Conservation (phyloP, 2,113 vertebrate genomes). For the Campylorhamphus procurvoides region DNA sequence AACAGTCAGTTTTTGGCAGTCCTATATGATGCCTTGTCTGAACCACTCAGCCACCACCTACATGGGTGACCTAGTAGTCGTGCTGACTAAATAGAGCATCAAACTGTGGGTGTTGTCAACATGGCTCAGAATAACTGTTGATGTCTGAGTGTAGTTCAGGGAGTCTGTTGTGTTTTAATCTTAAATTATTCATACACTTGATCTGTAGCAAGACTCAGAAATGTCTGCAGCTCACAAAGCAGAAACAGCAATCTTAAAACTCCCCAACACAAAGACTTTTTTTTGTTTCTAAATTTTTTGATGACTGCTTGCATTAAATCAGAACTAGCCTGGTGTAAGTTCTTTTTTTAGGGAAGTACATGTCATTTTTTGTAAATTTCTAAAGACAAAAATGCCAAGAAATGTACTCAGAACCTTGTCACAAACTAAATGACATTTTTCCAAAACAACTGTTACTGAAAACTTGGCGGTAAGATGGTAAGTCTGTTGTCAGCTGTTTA, state of each 20-base stretch:
- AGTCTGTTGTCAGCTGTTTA: not conserved
- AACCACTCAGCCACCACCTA: not conserved
- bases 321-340: not conserved
- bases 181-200: not conserved
- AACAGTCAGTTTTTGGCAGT: not conserved
- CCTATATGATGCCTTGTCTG: conserved; percentile 10
- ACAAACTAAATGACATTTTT: not conserved
- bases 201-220: not conserved
- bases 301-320: not conserved
- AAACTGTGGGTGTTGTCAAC: conserved; percentile 4
- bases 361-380: not conserved
- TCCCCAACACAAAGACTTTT: not conserved
- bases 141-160: not conserved
- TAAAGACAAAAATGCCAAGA: not conserved
- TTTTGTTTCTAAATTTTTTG: not conserved
- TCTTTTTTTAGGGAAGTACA: not conserved
- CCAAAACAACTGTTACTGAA: not conserved
- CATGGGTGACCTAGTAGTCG: not conserved
- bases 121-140: not conserved
- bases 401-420: not conserved
- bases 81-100: conserved; percentile 24
- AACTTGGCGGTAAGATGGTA: not conserved
- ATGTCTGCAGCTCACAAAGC: not conserved
- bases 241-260: not conserved
- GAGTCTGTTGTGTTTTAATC: not conserved